phyloP scores from a whole-genome alignment of 2,113 vertebrate genomes.

The Pseudorectes ferrugineus region DNA sequence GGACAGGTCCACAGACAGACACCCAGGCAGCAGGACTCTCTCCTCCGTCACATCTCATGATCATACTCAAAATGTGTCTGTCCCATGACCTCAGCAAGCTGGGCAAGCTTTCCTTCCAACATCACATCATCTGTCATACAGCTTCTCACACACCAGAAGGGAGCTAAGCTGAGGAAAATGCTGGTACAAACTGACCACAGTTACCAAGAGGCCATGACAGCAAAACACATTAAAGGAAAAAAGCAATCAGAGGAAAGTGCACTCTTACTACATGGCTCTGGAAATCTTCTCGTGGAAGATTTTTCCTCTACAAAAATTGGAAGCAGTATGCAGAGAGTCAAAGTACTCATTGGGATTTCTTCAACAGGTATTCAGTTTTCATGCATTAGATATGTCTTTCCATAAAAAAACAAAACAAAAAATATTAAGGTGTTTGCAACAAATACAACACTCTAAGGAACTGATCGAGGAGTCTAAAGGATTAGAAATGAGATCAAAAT shows the following conservation, averaged over 20 bases:
- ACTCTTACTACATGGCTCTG: not conserved
- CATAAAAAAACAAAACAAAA: not conserved
- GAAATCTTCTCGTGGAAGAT: not conserved
- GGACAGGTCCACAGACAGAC: not conserved
- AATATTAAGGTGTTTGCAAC: not conserved
- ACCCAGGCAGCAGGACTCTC: not conserved
- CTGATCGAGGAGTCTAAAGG: not conserved
- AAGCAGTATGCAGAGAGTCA: not conserved
- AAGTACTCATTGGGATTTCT: not conserved
- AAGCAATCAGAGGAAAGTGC: not conserved
- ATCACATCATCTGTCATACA: not conserved
- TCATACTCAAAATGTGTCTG: not conserved
- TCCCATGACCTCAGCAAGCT: not conserved
- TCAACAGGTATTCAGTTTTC: not conserved
- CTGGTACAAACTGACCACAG: not conserved
- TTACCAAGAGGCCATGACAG: not conserved
- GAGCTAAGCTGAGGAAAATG: not conserved
- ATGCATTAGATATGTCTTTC: not conserved
- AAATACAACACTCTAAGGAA: not conserved
- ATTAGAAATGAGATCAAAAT: conserved; percentile 20
- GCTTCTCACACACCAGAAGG: not conserved
- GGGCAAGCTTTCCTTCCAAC: not conserved
- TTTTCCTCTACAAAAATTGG: not conserved
- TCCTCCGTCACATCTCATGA: not conserved
- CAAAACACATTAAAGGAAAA: not conserved